Evolutionary conservation across 2,888 invertebrate genomes (phyloP).

Genomic region (Pseudococcus jackbeardsleyi): DNA sequence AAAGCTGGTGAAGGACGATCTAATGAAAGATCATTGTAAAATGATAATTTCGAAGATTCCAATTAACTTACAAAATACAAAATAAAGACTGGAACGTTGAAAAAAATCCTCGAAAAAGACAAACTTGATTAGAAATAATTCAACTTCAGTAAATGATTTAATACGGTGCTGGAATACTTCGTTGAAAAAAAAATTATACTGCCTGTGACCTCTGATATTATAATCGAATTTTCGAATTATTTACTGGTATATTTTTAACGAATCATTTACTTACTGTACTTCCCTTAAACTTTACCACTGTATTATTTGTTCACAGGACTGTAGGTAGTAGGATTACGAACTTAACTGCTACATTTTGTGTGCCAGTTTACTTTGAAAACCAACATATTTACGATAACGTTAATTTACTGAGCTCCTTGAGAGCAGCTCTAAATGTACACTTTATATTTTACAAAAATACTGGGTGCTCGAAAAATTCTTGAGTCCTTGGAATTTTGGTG

Average conservation of each 20-base stretch:
- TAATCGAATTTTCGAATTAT: not conserved
- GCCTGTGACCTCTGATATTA: too few species aligned
- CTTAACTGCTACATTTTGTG: constrained; percentile 39
- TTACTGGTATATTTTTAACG: not conserved
- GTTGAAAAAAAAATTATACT: not conserved
- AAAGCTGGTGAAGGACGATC: too few species aligned
- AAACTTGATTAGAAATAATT: not conserved
- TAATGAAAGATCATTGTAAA: too few species aligned
- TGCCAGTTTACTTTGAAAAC: constrained; percentile 39
- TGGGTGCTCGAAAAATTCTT: too few species aligned
- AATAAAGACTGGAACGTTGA: not conserved
- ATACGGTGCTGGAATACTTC: not conserved
- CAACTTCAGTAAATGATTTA: not conserved
- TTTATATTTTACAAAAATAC: not conserved
- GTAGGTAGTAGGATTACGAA: constrained; percentile 20
- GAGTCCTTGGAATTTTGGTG: too few species aligned
- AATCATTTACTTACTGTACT: not conserved
- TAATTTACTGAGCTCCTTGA: constrained; percentile 25
- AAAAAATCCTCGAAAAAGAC: not conserved
- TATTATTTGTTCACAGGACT: constrained; percentile 49
- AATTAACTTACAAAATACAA: not conserved
- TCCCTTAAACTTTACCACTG: not conserved
- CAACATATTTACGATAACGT: constrained; percentile 49
- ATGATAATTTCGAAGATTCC: not conserved
- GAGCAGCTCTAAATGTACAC: not conserved